Evolutionary conservation across 2,797 vertebrate species (phyloP).

Genomic region (Eremophila alpestris): DNA sequence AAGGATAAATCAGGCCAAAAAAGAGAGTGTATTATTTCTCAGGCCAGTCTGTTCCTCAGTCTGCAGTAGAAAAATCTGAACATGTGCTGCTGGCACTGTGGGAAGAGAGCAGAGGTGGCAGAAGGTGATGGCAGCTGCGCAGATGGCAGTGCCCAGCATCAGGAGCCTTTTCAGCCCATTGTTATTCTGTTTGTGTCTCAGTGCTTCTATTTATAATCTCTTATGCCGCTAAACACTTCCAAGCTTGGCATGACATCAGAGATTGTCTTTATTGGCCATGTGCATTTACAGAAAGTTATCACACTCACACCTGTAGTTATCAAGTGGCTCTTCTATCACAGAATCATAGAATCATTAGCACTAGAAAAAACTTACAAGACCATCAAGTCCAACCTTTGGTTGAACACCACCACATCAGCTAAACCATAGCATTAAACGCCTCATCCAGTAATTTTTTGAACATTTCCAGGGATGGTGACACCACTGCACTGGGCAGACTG

Average conservation of each 20-base stretch:
- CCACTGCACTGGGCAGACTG: background rate
- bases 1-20: background rate
- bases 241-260: background rate
- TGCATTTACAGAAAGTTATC: background rate
- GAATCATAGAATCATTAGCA: background rate
- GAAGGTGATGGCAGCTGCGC: background rate
- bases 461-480: background rate
- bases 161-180: background rate
- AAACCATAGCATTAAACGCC: background rate
- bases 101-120: background rate
- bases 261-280: background rate
- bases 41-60: background rate
- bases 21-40: background rate
- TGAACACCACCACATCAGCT: background rate
- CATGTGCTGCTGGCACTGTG: background rate
- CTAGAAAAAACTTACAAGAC: background rate
- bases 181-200: background rate
- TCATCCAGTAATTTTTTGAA: background rate
- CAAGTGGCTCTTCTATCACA: background rate
- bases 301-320: background rate
- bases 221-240: background rate
- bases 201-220: background rate
- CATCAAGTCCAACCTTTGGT: rapidly evolving
- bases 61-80: background rate
- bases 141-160: background rate